Percentiles rank a stretch among this genome's conserved stretches.
phyloP scores from a whole-genome alignment of 1,140 invertebrate species.

The Trichogramma pretiosum region DNA sequence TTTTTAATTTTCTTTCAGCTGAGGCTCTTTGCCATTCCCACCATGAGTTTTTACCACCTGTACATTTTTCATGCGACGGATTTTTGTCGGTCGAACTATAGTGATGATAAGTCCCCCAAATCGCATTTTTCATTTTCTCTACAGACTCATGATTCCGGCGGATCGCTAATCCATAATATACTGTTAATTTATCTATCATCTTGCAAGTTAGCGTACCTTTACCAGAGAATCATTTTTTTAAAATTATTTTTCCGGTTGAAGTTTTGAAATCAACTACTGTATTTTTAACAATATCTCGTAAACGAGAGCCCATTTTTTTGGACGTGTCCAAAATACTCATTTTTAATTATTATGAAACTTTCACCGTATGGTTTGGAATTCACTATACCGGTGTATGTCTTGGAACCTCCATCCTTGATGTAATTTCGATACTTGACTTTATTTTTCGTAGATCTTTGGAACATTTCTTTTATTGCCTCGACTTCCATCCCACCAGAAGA shows the following conservation, averaged over 20 bases:
- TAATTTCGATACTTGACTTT: conserved; percentile 1
- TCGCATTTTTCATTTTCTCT: conserved; percentile 6
- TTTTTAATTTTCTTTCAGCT: neutral
- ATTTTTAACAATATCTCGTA: neutral
- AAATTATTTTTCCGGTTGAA: too few relatives aligned
- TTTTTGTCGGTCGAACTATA: conserved; percentile 17
- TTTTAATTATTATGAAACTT: neutral
- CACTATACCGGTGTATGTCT: neutral
- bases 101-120: conserved; percentile 16
- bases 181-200: conserved; percentile 19
- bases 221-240: too few relatives aligned
- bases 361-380: neutral
- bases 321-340: conserved; percentile 1
- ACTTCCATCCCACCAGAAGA: neutral
- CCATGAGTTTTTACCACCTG: conserved; percentile 12
- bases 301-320: conserved; percentile 6
- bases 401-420: conserved; percentile 5
- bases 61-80: conserved; percentile 13
- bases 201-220: too few relatives aligned
- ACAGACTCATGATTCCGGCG: conserved; percentile 12
- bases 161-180: conserved; percentile 20
- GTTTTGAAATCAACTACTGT: too few relatives aligned
- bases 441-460: neutral
- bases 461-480: neutral
- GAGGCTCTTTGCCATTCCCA: conserved; percentile 15